Evolutionary conservation across 2,113 vertebrate genomes (phyloP), one percentile per base, ranked within the genome.

Genomic region (Kryptolebias marmoratus): DNA sequence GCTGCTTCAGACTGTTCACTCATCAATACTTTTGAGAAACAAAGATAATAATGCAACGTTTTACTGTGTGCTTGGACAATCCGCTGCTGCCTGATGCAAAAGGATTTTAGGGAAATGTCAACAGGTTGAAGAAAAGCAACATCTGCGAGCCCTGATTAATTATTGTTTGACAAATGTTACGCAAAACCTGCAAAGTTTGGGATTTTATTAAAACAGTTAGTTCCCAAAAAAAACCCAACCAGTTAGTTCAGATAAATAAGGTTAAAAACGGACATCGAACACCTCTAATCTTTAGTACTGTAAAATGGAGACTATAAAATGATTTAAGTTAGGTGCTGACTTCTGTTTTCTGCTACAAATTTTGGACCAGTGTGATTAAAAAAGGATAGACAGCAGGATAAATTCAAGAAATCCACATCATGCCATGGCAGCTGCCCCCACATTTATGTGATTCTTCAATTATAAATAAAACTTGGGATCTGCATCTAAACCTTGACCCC

Each of bases 71-170:
- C 71, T 84, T 27, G n/a, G 62, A 30, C 3, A 31, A 39, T 83
- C 70, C 76, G 64, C 77, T 82, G 71, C 60, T 80, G 72, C 81
- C 56, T 66, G 62, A 44, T 67, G 48, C 12, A 18, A 62, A n/a
- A 63, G 64, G 31, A 76, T 84, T 87, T 65, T 63, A 14, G 42
- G 71, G 57, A 58, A 73, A 74, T n/a, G 75, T 86, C 84, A 89
- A 84, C 87, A 87, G 83, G 88, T 87, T 78, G 76, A 32, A 64
- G 32, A n/a, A 50, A 52, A 75, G 77, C 59, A 79, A 79, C 73
- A 88, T 88, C 78, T 88, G 79, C n/a, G 65, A 87, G 73, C 44
- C 70, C 32, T 73, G 78, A 90, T 91, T 91, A 73, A 84, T 87
- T 87, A 83, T 53, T 28, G 16, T 77, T 63, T 65, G 84, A 89